A percentile compares a stretch with the other conserved stretches of the same genome.
phyloP scores from a whole-genome alignment of 92 coral and sea anemone genomes.

The Porites rus region DNA sequence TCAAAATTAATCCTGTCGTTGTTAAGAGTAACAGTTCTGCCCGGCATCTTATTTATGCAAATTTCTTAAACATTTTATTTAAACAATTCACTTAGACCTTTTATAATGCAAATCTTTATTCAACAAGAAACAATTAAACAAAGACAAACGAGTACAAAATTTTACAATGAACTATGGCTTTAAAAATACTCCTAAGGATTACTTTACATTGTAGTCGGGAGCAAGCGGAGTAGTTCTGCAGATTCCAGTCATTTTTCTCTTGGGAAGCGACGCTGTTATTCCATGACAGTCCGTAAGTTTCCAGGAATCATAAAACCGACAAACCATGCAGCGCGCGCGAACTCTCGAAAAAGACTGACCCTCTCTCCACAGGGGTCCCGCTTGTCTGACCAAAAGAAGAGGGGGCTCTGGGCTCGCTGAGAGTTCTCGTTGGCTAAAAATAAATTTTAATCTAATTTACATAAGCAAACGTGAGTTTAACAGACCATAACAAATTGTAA shows the following conservation, averaged over 20 bases:
- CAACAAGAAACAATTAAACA: background rate
- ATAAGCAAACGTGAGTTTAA: too few species aligned
- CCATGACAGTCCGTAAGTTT: too few species aligned
- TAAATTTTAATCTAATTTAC: too few species aligned
- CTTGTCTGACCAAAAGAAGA: background rate
- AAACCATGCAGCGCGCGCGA: background rate
- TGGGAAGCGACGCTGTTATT: background rate
- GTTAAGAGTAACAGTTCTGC: too few species aligned
- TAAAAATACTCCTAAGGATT: conserved; percentile 16
- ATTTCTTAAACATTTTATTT: conserved; percentile 7
- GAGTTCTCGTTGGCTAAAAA: too few species aligned
- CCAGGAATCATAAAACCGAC: too few species aligned
- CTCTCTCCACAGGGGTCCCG: background rate
- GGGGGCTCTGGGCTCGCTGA: too few species aligned
- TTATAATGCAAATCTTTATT: conserved; percentile 32
- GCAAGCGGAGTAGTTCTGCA: background rate
- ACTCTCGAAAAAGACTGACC: background rate
- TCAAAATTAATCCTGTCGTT: too few species aligned
- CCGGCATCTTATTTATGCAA: background rate
- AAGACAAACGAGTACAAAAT: conserved; percentile 13
- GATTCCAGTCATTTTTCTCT: conserved; percentile 7
- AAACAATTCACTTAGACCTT: background rate
- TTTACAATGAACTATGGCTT: background rate
- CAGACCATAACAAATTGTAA: too few species aligned
- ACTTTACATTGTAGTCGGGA: background rate